These are phyloP conservation scores for Temnothorax rugatulus DNA, from an alignment of 2,888 invertebrate species.

Conservation along the genomic window DNA sequence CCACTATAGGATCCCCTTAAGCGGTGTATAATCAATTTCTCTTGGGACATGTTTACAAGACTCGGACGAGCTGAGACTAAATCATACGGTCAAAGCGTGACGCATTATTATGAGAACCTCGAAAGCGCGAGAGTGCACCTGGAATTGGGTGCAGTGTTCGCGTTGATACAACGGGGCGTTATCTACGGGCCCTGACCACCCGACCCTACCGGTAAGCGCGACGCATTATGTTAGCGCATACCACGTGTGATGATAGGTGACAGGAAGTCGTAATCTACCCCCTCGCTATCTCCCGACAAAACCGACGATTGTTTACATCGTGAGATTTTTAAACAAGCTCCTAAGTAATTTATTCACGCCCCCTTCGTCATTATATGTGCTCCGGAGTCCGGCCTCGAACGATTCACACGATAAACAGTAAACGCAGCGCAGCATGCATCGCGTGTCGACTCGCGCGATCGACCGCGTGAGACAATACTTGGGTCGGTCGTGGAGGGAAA, in stretches of 20 bases:
- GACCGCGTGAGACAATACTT: constrained; percentile 32
- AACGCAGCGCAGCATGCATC: constrained; percentile 26
- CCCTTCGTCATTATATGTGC: constrained; percentile 32
- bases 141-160: constrained; percentile 68
- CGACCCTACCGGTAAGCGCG: constrained; percentile 57
- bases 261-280: constrained; percentile 75
- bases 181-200: constrained; percentile 68
- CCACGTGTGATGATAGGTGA: constrained; percentile 67
- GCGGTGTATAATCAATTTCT: neutral
- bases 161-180: constrained; percentile 68
- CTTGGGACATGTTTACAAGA: constrained; percentile 1
- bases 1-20: too few relatives aligned
- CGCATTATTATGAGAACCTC: constrained; percentile 70
- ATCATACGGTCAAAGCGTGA: constrained; percentile 54
- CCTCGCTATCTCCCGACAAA: constrained; percentile 51
- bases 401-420: constrained; percentile 64
- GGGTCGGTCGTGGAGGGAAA: constrained; percentile 6
- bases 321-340: constrained; percentile 56
- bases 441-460: constrained; percentile 40
- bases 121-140: constrained; percentile 70
- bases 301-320: constrained; percentile 53
- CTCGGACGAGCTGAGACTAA: constrained; percentile 58
- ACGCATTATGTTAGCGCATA: constrained; percentile 58
- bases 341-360: constrained; percentile 51
- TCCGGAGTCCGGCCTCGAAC: constrained; percentile 15